Evolutionary conservation across 2,888 invertebrate species (phyloP).

Genomic region (Catocala fraxini): DNA sequence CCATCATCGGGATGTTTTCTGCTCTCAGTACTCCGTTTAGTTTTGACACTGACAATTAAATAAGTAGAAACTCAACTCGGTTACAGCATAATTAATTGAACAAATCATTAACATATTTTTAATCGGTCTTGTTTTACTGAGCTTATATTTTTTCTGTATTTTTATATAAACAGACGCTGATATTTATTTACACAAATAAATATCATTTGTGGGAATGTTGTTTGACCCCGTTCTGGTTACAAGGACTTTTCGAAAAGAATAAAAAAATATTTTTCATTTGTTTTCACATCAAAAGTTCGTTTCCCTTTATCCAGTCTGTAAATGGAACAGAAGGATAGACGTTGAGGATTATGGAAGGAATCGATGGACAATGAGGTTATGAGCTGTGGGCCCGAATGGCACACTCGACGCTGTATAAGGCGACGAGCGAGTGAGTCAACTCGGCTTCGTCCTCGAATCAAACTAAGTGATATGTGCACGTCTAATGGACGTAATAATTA

Average conservation of each 20-base stretch:
- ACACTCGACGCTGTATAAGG: slow-evolving; percentile 18
- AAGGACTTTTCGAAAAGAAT: slow-evolving; percentile 32
- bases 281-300: slow-evolving; percentile 40
- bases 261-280: slow-evolving; percentile 31
- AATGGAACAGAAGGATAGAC: slow-evolving; percentile 54
- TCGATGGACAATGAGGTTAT: slow-evolving; percentile 78
- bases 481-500: neutral
- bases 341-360: slow-evolving; percentile 64
- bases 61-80: slow-evolving; percentile 3
- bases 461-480: neutral
- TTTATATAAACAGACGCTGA: neutral
- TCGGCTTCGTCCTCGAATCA: slow-evolving; percentile 16
- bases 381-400: slow-evolving; percentile 62
- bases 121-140: neutral
- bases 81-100: neutral
- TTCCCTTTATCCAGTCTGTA: slow-evolving; percentile 46
- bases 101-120: neutral
- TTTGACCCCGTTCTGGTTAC: slow-evolving; percentile 38
- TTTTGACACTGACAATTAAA: slow-evolving; percentile 23
- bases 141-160: slow-evolving; percentile 8
- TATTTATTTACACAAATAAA: slow-evolving; percentile 28
- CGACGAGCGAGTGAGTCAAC: slow-evolving; percentile 31
- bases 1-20: slow-evolving; percentile 29
- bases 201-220: slow-evolving; percentile 30
- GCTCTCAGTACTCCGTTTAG: slow-evolving; percentile 30